Base-by-base conservation (phyloP, 1,140 invertebrate genomes). In the Drosophila sucinea region DNA sequence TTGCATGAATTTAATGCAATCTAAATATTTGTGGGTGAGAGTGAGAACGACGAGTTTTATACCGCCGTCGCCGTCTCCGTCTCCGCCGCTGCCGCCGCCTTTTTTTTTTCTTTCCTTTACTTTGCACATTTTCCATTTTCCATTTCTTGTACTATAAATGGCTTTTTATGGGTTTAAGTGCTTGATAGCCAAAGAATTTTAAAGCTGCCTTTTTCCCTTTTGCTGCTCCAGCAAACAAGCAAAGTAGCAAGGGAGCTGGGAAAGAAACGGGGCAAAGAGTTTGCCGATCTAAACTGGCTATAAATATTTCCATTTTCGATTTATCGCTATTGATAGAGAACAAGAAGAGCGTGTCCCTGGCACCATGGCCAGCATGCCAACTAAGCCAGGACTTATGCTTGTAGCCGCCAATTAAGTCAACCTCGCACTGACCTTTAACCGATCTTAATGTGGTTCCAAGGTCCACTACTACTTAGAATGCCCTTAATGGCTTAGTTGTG, bases 1-100 rank as follows among this genome's bases (percentile, higher is more conserved):
- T 87, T 87, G 83, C 83, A 79, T 82, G 83, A 89, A 83, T 87
- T 89, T 87, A 87, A 87, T 89, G 84, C 83, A 87, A 87, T 87
- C 83, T 86, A 87, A 87, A 87, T 87, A 87, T 87, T 87, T 89
- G 83, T 83, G 84, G 79, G 71, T 67, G 63, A 72, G 73, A 76
- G 73, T 76, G 72, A 74, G 72, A 74, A 71, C 27, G 27, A 44
- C 35, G 61, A 32, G 69, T 63, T 74, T 70, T 62, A 23, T 64
- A 57, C n/a, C 10, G 68, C 55, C 47, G n/a, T 71, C 35, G 35
- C n/a, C 10, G 68, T 41, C 47, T 27, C 62, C 35, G 35, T 32
- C 29, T 55, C 41, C 32, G 33, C 33, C 25, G 29, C 35, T 30
- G 38, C 56, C 32, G 27, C 6, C 40, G 61, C 35, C 17, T 30